Base-by-base conservation (phyloP, 2,113 vertebrate genomes). In the Coturnix japonica region DNA sequence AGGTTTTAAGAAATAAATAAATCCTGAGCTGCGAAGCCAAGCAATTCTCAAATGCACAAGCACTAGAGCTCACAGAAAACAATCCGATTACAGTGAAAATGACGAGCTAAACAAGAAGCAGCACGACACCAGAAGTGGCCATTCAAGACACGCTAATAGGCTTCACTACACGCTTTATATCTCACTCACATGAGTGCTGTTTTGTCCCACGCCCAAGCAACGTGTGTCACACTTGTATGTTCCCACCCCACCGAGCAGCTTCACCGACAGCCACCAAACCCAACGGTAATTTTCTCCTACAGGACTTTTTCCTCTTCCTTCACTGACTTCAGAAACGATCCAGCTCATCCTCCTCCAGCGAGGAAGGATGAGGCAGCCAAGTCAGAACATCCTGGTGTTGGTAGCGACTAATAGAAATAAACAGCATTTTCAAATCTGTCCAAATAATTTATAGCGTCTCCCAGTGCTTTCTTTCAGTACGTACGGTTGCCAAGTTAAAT, bases 371-470 rank as follows among this genome's bases (percentile, higher is more conserved):
- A 92, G 57, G 71, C 71, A 87, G 60, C 79, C 90, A 91, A 71
- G 87, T 70, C 81, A 91, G 30, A 89, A 63, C 51, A 80, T 59
- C 61, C 51, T 47, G 47, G 81, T 56, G 59, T 71, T 70, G 60
- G 65, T 65, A 72, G 71, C 11, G 1, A 82, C 85, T 93, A 94
- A 85, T 87, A 26, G 56, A 82, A 95, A 94, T 57, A 89, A 96
- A 91, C 71, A 82, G 85, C 47, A 64, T 59, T 87, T 91, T 87
- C 47, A 87, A 82, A 77, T 54, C 71, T 16, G 49, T 89, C 78
- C 87, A 73, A 96, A 87, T 82, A 94, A 93, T 85, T 87, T 83
- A 87, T 56, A 60, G 19, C 25, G 51, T 61, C 60, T 89, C 72
- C 78, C 61, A 41, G 89, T 92, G 67, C 94, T 87, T 75, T 79